A percentile compares a stretch with the other conserved stretches of the same genome.
These are phyloP conservation scores for Tricholaema leucomelas DNA, from an alignment of 2,113 vertebrate species.

Conservation along the genomic window DNA sequence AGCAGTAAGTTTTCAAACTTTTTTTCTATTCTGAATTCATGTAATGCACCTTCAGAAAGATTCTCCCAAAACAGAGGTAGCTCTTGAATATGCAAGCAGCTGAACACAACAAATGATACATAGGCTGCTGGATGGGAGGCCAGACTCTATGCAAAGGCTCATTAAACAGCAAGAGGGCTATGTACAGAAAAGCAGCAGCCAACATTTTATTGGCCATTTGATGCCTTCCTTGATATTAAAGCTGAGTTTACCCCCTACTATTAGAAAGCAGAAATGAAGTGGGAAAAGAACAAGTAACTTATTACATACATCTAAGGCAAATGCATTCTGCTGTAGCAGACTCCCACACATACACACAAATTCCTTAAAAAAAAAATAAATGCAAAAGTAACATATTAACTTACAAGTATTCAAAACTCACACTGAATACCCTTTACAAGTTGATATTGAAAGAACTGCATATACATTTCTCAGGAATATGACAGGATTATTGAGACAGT, in stretches of 20 bases:
- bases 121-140: neutral
- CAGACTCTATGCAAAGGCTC: accelerated
- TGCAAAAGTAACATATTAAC: neutral
- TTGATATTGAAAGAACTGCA: neutral
- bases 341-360: neutral
- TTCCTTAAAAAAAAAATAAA: neutral
- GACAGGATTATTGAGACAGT: neutral
- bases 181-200: neutral
- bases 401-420: neutral
- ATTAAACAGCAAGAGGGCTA: neutral
- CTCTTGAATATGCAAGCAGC: neutral
- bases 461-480: neutral
- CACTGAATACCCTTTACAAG: neutral
- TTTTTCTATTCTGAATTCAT: neutral
- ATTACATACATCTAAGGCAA: neutral
- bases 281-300: neutral
- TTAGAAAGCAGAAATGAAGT: neutral
- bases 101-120: neutral
- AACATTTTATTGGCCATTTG: neutral
- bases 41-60: neutral
- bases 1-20: neutral
- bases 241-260: neutral
- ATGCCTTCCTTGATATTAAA: neutral
- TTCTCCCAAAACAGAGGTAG: neutral
- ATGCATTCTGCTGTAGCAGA: neutral